Base-by-base conservation (phyloP, 2,888 invertebrate species). In the Stenoptilia bipunctidactyla region DNA sequence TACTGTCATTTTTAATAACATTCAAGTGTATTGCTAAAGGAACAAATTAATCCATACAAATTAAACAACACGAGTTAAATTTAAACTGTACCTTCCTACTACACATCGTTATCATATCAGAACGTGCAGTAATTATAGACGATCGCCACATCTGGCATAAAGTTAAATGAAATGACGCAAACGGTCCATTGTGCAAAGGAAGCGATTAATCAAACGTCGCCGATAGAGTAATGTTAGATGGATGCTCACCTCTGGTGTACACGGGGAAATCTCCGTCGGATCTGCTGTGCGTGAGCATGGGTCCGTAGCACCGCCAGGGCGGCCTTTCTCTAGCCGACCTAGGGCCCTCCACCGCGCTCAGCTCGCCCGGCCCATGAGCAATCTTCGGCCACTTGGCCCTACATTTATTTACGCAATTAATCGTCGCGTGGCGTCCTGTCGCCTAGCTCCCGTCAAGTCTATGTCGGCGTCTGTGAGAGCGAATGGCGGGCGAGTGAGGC, bases 241-340 rank as follows among this genome's bases (percentile, higher is more conserved):
- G 30, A 48, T 42, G 58, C 80, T 82, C 86, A 92, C 92, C 92
- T 91, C 88, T 88, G 56, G 89, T 85, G 76, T 92, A 92, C 74
- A 92, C 88, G 61, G 92, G 92, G 80, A 92, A 92, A 79, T 92
- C 92, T 63, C 92, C 91, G 69, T 92, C 92, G 72, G 92, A 92
- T 79, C 91, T 90, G 70, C 92, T 92, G 84, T 92, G 92, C 52
- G 92, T 92, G 68, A 92, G 86, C 89, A 92, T 92, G 68, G 89
- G 88, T 72, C 87, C 89, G 72, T 87, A 87, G 68, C 87, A 87
- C 71, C 87, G 87, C 65, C 87, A 86, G 65, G 86, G 74, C 73
- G 82, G 75, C 56, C 68, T 75, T 59, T 77, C 76, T 58, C 74
- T 79, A 63, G 65, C 72, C 66, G 70, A 71, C 63, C 84, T 85